phyloP scores from a whole-genome alignment of 2,797 vertebrate genomes.

The Eutrigla gurnardus region DNA sequence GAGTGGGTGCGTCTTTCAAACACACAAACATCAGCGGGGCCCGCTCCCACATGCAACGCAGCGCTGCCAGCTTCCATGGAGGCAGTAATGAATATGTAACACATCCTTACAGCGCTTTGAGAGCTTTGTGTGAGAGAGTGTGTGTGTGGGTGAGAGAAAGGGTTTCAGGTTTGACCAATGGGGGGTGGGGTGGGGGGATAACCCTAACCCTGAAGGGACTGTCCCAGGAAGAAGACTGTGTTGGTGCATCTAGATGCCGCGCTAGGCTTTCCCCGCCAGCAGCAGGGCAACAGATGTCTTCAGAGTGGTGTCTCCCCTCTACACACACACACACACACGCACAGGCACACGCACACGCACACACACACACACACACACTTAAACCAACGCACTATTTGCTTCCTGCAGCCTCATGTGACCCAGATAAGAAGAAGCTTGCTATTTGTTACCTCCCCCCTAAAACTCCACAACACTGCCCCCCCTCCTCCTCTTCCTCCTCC shows the following conservation, averaged over 20 bases:
- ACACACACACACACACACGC: neutral
- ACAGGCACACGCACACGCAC: neutral
- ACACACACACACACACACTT: neutral
- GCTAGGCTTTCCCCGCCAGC: conserved; percentile 54
- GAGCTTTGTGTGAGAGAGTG: conserved; percentile 46
- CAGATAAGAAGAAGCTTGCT: conserved; percentile 20
- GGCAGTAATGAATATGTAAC: conserved; percentile 80
- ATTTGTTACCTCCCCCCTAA: neutral
- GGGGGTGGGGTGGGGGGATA: neutral
- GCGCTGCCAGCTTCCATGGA: conserved; percentile 54
- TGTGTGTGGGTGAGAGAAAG: neutral
- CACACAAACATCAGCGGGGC: conserved; percentile 67
- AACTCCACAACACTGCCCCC: neutral
- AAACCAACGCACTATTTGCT: neutral
- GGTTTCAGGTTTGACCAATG: neutral
- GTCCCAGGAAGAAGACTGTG: neutral
- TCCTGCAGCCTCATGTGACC: conserved; percentile 35
- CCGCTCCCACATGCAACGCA: conserved; percentile 13
- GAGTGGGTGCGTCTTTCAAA: conserved; percentile 76
- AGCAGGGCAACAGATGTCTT: conserved; percentile 81
- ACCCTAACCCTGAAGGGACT: neutral
- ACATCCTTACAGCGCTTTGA: conserved; percentile 60
- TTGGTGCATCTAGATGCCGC: conserved; percentile 19
- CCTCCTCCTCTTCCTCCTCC: no score
- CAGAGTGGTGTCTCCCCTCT: conserved; percentile 61